Evolutionary conservation across 2,113 vertebrate species (phyloP), one percentile per base, ranked within the genome.

Genomic region (Cinclus cinclus): DNA sequence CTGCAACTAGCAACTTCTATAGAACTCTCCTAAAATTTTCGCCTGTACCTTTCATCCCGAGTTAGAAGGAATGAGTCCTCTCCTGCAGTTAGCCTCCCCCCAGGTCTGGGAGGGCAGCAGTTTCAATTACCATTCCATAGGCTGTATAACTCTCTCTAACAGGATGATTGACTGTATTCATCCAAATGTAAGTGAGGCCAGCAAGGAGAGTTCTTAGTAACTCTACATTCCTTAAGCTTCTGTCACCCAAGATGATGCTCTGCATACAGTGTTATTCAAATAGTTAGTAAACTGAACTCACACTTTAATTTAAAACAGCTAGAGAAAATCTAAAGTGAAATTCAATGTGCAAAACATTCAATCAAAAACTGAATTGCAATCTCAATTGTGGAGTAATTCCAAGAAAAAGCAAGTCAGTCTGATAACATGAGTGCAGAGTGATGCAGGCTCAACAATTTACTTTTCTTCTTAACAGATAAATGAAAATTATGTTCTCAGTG

Each of bases 321-420:
- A 78, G 78, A 90, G 85, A 95, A 97, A 95, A 95, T 86, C 50
- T 70, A n/a, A 95, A 96, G 90, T 95, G 90, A 96, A 96, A 92
- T 86, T 88, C 85, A 92, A 94, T 93, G 85, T 78, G 79, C 73
- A 95, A 95, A 92, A 90, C 68, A 71, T 94, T 95, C 90, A 96
- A 83, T 96, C 87, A 97, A 75, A 95, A 80, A 52, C 68, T 77
- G 92, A 97, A 93, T 86, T 93, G 22, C 82, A 90, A 31, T 94
- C 85, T 90, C 88, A 81, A 4, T 88, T 86, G 92, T 94, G 92
- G 79, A 95, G 63, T 56, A 78, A 88, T 97, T 95, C 85, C 85
- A 95, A 90, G 93, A 90, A 95, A 96, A 96, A 71, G 56, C 79
- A 92, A 90, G 82, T 56, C 73, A 76, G 77, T 68, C 30, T 75